phyloP scores from a whole-genome alignment of 2,888 invertebrate species.

The Plagodis pulveraria region DNA sequence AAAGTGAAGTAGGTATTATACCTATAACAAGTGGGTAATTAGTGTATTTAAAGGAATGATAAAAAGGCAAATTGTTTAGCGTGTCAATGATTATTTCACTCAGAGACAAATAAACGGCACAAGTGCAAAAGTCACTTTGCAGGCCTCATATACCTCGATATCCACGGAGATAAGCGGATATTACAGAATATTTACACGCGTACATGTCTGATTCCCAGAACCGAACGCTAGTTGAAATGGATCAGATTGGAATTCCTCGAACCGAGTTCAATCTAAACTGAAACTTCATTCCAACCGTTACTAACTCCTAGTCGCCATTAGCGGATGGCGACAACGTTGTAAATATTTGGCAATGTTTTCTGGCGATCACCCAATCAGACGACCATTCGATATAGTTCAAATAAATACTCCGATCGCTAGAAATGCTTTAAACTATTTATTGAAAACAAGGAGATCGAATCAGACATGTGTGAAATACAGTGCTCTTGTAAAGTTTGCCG shows the following conservation, averaged over 20 bases:
- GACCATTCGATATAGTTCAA: constrained; percentile 54
- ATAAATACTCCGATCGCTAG: constrained; percentile 35
- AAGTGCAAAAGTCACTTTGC: constrained; percentile 29
- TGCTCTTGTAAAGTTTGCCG: constrained; percentile 30
- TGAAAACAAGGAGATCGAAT: constrained; percentile 27
- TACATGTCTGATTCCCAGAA: constrained; percentile 38
- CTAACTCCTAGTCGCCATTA: constrained; percentile 50
- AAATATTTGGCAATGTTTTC: constrained; percentile 73
- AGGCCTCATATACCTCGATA: constrained; percentile 19
- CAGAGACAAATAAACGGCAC: constrained; percentile 8
- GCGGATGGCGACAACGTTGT: constrained; percentile 60
- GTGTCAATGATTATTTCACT: constrained; percentile 1
- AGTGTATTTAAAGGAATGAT: no score
- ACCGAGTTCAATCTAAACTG: constrained; percentile 51
- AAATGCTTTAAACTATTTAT: constrained; percentile 34
- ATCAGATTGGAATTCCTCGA: constrained; percentile 42
- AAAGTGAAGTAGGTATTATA: no score
- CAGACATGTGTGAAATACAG: constrained; percentile 33
- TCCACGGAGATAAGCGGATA: constrained; percentile 32
- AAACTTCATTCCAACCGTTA: constrained; percentile 45
- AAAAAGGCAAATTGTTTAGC: not conserved
- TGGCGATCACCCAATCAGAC: constrained; percentile 67
- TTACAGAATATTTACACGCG: constrained; percentile 33
- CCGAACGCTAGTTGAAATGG: constrained; percentile 35
- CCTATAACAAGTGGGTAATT: no score